phyloP scores from a whole-genome alignment of 1,140 invertebrate species.

The Chrysopa pallens region DNA sequence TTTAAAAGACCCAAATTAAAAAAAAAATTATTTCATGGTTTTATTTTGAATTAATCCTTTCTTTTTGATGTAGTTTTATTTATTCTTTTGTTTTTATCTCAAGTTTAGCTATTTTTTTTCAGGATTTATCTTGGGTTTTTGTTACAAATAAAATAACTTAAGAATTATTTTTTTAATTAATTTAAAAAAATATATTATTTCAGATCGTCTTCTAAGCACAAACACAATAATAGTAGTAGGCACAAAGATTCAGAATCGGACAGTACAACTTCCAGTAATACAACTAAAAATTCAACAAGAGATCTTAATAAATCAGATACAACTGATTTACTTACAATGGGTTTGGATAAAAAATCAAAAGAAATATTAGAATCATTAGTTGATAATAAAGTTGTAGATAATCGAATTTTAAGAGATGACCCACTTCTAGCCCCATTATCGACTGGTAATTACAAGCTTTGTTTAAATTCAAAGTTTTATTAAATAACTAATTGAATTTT shows the following conservation, averaged over 20 bases:
- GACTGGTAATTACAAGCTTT: constrained; percentile 2
- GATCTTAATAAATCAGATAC: constrained; percentile 19
- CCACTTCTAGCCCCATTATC: constrained; percentile 7
- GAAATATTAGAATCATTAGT: constrained; percentile 22
- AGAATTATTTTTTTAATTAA: neutral
- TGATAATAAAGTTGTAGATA: constrained; percentile 18
- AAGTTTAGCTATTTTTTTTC: neutral
- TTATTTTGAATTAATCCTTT: too few relatives aligned
- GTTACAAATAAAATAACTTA: neutral
- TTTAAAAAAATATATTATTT: neutral
- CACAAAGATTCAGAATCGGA: neutral
- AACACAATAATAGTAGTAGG: neutral
- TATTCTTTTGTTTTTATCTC: too few relatives aligned
- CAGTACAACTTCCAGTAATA: neutral
- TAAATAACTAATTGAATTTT: neutral
- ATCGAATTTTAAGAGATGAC: too few relatives aligned
- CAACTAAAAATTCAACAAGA: constrained; percentile 11
- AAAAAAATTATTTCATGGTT: too few relatives aligned
- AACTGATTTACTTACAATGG: constrained; percentile 8
- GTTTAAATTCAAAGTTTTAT: neutral
- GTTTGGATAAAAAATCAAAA: constrained; percentile 3
- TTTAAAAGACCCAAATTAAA: too few relatives aligned
- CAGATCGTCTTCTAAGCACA: neutral
- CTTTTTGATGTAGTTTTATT: too few relatives aligned
- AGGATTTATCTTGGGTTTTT: neutral